Percentiles rank a stretch among this genome's conserved stretches.
These are phyloP conservation scores for Lepilemur septentrionalis DNA, from an alignment of 2,797 vertebrate species.

Conservation along the genomic window DNA sequence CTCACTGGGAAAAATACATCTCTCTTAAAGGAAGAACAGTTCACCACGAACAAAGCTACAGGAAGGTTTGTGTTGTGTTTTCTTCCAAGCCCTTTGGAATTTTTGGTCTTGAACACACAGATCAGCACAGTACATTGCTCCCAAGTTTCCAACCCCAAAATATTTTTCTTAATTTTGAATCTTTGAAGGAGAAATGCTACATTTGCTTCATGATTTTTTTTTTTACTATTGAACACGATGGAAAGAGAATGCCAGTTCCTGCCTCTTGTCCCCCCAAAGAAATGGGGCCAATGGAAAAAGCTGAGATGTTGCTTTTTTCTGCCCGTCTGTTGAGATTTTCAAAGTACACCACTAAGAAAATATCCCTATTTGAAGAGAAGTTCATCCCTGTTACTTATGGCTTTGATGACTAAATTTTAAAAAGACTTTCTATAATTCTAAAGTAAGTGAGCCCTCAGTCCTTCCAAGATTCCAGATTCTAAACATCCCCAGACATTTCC, in stretches of 20 bases:
- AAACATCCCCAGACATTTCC: conserved; percentile 23
- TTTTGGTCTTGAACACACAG: conserved; percentile 85
- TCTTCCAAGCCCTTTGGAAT: conserved; percentile 84
- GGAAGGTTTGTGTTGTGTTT: conserved; percentile 67
- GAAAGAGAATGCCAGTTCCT: conserved; percentile 68
- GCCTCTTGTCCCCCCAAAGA: conserved; percentile 58
- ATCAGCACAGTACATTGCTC: conserved; percentile 84
- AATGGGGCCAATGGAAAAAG: conserved; percentile 82
- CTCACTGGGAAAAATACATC: background rate
- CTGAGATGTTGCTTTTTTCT: conserved; percentile 51
- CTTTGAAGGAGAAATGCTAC: conserved; percentile 86
- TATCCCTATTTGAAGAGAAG: conserved; percentile 44
- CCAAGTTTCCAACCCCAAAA: conserved; percentile 88
- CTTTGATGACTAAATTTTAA: conserved; percentile 42
- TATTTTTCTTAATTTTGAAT: conserved; percentile 86
- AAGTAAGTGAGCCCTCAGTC: conserved; percentile 40
- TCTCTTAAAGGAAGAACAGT: conserved; percentile 35
- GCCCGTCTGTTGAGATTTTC: conserved; percentile 52
- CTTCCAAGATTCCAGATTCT: conserved; percentile 59
- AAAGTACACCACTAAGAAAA: conserved; percentile 49
- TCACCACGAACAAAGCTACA: conserved; percentile 54
- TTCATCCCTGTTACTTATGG: conserved; percentile 24
- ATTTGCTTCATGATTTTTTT: conserved; percentile 82
- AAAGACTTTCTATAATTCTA: conserved; percentile 29
- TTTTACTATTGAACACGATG: conserved; percentile 80